Conservation (phyloP, 2,113 vertebrate genomes). For the Paraplagusia blochii region DNA sequence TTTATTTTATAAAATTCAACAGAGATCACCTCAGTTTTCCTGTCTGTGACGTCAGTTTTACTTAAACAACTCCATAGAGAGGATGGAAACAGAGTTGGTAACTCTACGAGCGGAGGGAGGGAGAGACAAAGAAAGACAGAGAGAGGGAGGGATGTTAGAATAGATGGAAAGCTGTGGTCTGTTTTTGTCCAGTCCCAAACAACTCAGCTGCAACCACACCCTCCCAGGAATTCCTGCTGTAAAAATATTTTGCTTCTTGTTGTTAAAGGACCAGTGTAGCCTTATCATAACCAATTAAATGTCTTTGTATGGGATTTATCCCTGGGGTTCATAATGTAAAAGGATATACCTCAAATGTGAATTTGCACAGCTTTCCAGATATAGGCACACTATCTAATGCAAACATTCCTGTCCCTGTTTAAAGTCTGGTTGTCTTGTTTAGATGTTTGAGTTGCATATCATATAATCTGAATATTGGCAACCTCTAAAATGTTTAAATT, state of each 20-base stretch:
- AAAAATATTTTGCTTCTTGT: constrained; percentile 51
- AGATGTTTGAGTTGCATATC: too few species aligned
- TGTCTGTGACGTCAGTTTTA: constrained; percentile 36
- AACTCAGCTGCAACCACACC: constrained; percentile 63
- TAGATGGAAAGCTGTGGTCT: constrained; percentile 58
- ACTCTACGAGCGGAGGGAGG: constrained; percentile 18
- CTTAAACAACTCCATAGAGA: constrained; percentile 37
- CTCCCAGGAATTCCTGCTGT: constrained; percentile 66
- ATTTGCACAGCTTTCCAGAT: too few species aligned
- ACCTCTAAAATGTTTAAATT: too few species aligned
- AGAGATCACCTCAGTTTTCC: constrained; percentile 47
- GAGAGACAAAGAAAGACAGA: constrained; percentile 24
- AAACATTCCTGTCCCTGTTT: too few species aligned
- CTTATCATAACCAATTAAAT: constrained; percentile 8
- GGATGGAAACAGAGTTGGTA: constrained; percentile 40
- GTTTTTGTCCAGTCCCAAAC: constrained; percentile 61
- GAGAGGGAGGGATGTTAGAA: constrained; percentile 16
- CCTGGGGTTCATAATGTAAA: too few species aligned
- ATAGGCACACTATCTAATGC: too few species aligned
- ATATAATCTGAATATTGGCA: too few species aligned
- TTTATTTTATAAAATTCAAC: constrained; percentile 41
- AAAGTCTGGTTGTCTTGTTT: too few species aligned
- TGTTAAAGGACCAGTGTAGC: constrained; percentile 38
- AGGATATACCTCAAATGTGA: too few species aligned
- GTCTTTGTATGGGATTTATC: not conserved